Percentiles rank a stretch among this genome's conserved stretches.
Evolutionary conservation across 1,140 invertebrate species (phyloP).

Genomic region (Andrena cerasifolii): DNA sequence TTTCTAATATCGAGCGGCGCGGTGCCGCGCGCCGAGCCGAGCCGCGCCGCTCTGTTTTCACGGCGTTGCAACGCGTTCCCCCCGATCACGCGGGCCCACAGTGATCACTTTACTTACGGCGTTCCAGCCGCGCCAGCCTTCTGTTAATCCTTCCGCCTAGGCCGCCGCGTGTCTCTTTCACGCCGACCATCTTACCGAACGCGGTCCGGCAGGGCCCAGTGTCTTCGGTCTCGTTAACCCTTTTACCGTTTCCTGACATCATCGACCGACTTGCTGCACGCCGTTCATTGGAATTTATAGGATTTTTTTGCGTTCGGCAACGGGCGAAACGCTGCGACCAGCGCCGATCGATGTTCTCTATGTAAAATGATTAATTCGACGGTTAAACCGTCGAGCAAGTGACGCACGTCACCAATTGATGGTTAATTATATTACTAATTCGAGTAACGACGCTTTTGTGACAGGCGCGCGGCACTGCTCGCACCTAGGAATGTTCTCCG

Average conservation of each 20-base stretch:
- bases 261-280: not conserved
- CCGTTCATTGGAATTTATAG: not conserved
- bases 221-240: not conserved
- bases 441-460: not conserved
- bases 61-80: too few relatives aligned
- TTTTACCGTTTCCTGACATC: not conserved
- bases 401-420: slow-evolving; percentile 26
- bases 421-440: slow-evolving; percentile 45
- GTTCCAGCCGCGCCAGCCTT: not conserved
- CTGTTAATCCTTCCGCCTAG: not conserved
- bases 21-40: not conserved
- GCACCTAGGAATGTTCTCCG: not conserved
- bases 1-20: not conserved
- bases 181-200: slow-evolving; percentile 1
- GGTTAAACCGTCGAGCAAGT: slow-evolving; percentile 9
- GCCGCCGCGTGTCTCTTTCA: not conserved
- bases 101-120: slow-evolving; percentile 10
- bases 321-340: too few relatives aligned
- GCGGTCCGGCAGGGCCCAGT: not conserved
- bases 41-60: not conserved
- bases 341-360: too few relatives aligned
- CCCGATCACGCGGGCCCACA: slow-evolving; percentile 25
- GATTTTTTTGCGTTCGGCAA: too few relatives aligned
- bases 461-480: not conserved
- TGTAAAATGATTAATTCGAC: slow-evolving; percentile 30